Conservation (phyloP, 2,797 vertebrate genomes). For the Microhierax caerulescens region DNA sequence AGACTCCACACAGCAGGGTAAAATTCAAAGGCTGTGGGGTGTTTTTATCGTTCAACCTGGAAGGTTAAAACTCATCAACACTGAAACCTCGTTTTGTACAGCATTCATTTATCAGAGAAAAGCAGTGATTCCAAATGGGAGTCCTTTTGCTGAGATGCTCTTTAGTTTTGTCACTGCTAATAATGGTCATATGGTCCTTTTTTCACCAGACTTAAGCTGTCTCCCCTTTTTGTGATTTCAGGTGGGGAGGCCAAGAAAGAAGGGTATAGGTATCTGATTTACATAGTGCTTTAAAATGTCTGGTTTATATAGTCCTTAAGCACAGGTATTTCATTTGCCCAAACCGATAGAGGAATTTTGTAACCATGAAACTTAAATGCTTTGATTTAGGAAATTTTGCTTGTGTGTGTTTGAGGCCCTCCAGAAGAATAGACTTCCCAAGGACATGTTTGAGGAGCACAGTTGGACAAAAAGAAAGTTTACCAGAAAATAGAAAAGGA, state of each 20-base stretch:
- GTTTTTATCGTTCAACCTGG: not conserved
- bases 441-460: not conserved
- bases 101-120: not conserved
- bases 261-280: not conserved
- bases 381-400: not conserved
- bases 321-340: not conserved
- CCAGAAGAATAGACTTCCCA: not conserved
- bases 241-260: not conserved
- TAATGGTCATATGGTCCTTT: not conserved
- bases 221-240: not conserved
- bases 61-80: slow-evolving; percentile 5
- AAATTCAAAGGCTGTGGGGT: not conserved
- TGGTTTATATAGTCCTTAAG: not conserved
- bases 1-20: not conserved
- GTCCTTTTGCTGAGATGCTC: not conserved
- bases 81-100: rapidly evolving
- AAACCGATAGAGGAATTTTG: not conserved
- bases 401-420: not conserved
- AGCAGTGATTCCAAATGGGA: not conserved
- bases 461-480: not conserved
- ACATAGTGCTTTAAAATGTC: too few species aligned
- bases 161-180: not conserved
- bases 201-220: not conserved
- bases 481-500: not conserved
- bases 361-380: not conserved